phyloP scores from a whole-genome alignment of 1,140 invertebrate species.

The Pomacea maculata region DNA sequence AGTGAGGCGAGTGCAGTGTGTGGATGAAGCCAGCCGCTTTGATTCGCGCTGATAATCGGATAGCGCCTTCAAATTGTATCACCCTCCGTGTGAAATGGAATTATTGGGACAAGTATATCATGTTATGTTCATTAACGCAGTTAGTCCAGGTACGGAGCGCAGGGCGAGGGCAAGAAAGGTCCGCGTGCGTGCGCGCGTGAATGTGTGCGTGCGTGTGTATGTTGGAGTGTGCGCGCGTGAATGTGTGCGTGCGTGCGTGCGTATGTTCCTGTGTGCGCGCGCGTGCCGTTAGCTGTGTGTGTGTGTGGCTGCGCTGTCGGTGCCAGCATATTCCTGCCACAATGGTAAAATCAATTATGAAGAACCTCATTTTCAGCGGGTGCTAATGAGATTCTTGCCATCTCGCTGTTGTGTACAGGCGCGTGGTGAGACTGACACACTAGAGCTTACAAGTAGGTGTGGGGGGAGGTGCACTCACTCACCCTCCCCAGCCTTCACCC shows the following conservation, averaged over 20 bases:
- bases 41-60: slow-evolving; percentile 26
- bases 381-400: slow-evolving; percentile 5
- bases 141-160: slow-evolving; percentile 20
- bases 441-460: too few species aligned
- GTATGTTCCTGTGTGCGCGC: too few species aligned
- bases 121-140: slow-evolving; percentile 31
- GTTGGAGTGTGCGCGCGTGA: too few species aligned
- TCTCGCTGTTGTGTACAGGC: not conserved
- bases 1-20: not conserved
- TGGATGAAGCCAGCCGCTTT: slow-evolving; percentile 14
- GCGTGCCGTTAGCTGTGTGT: too few species aligned
- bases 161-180: not conserved
- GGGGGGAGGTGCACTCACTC: not conserved
- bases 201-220: too few species aligned
- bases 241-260: too few species aligned
- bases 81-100: slow-evolving; percentile 26
- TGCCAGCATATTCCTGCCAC: not conserved
- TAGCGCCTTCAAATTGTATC: slow-evolving; percentile 33
- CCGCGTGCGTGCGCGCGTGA: too few species aligned
- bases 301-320: not conserved
- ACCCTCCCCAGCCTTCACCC: not conserved
- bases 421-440: too few species aligned
- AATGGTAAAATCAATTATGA: slow-evolving; percentile 19
- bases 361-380: not conserved
- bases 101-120: slow-evolving; percentile 33